Evolutionary conservation across 2,888 invertebrate genomes (phyloP).

Genomic region (Balanococcus diminutus): DNA sequence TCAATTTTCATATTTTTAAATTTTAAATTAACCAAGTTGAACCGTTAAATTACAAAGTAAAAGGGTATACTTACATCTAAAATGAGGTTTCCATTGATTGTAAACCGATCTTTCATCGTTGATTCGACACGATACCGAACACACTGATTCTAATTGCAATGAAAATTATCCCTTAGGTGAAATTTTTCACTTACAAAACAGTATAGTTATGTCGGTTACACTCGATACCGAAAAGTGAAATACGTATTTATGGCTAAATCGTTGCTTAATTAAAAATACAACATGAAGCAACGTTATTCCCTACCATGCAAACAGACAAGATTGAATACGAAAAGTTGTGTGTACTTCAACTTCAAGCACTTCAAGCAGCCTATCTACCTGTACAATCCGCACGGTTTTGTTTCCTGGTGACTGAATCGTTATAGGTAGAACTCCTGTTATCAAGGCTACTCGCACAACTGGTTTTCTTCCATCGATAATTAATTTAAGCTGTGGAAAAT

Average conservation of each 20-base stretch:
- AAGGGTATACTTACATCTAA: background rate
- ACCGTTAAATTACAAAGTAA: background rate
- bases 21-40: background rate
- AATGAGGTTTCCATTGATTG: conserved; percentile 21
- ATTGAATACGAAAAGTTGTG: background rate
- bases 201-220: background rate
- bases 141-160: conserved; percentile 1
- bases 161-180: background rate
- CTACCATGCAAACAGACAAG: background rate
- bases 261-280: background rate
- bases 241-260: background rate
- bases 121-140: background rate
- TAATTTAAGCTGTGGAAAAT: background rate
- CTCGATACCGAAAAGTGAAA: background rate
- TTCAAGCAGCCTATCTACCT: background rate
- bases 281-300: background rate
- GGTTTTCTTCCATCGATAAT: conserved; percentile 25
- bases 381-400: background rate
- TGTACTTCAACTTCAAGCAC: background rate
- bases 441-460: conserved; percentile 26
- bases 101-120: conserved; percentile 11
- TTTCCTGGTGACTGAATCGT: conserved; percentile 26
- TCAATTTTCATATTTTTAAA: background rate
- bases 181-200: conserved; percentile 37
- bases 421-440: background rate